A percentile compares a stretch with the other conserved stretches of the same genome.
Conservation (phyloP, 2,888 invertebrate genomes). For the Tipula helvola region DNA sequence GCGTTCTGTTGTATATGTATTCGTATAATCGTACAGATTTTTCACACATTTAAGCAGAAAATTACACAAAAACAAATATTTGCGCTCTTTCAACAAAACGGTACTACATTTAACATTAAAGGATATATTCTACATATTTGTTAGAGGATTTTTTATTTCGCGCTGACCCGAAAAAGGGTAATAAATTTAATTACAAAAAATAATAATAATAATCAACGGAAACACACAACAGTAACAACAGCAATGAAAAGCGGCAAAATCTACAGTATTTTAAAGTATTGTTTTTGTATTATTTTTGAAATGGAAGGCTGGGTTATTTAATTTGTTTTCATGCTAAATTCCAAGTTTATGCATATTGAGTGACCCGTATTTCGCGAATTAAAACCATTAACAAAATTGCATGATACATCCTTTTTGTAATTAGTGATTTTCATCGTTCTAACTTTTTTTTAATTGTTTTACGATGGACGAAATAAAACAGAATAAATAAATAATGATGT, state of each 20-base stretch:
- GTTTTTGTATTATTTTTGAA: neutral
- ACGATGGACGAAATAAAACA: neutral
- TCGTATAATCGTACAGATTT: neutral
- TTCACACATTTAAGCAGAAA: neutral
- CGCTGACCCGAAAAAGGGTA: neutral
- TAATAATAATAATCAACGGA: neutral
- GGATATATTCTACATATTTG: neutral
- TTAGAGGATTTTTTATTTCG: neutral
- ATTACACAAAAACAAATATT: neutral
- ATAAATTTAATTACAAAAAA: neutral
- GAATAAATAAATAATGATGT: neutral
- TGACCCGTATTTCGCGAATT: neutral
- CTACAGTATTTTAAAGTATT: neutral
- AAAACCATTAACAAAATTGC: neutral
- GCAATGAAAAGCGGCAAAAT: neutral
- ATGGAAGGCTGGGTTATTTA: neutral
- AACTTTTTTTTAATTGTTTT: neutral
- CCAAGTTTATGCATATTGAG: neutral
- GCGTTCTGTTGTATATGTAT: neutral
- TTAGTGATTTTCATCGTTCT: neutral
- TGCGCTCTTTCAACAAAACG: neutral
- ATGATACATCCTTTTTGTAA: neutral
- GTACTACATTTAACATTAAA: neutral
- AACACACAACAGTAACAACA: neutral
- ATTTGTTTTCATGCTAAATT: neutral